These are phyloP conservation scores for Yponomeuta malinellus DNA, from an alignment of 2,888 invertebrate species.

Conservation along the genomic window DNA sequence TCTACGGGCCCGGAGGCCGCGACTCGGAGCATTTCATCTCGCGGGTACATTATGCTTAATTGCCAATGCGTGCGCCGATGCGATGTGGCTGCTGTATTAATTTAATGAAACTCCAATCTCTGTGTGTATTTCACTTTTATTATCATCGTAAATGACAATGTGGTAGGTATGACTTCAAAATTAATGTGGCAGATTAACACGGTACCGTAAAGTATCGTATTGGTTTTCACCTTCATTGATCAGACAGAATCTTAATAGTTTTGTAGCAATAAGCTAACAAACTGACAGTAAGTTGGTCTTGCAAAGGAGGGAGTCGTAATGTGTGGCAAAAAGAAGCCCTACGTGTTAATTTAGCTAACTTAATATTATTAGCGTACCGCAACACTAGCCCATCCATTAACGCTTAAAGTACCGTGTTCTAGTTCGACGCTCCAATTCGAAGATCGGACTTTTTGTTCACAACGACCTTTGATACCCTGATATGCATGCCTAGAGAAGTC, in stretches of 20 bases:
- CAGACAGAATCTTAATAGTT: neutral
- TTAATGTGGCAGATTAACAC: neutral
- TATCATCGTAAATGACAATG: neutral
- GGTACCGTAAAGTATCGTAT: neutral
- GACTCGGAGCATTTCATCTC: conserved; percentile 41
- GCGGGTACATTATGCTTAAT: conserved; percentile 21
- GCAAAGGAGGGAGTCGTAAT: neutral
- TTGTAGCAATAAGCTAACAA: no score
- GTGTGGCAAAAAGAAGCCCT: neutral
- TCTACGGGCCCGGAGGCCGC: conserved; percentile 17
- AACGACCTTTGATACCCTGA: conserved; percentile 20
- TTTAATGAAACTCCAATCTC: neutral
- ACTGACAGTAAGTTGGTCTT: no score
- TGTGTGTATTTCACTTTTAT: conserved; percentile 6
- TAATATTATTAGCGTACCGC: conserved; percentile 19
- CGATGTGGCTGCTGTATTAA: conserved; percentile 3
- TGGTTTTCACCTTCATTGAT: conserved; percentile 9
- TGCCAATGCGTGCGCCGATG: conserved; percentile 3
- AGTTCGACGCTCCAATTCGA: conserved; percentile 28
- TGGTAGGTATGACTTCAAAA: neutral
- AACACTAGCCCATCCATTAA: conserved; percentile 23
- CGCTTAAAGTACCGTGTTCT: conserved; percentile 25
- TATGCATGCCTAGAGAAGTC: conserved; percentile 10
- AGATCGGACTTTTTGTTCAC: conserved; percentile 18
- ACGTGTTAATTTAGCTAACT: conserved; percentile 34